Conservation (phyloP, 35 echinoderm and acorn worm species). For the Anneissia japonica region DNA sequence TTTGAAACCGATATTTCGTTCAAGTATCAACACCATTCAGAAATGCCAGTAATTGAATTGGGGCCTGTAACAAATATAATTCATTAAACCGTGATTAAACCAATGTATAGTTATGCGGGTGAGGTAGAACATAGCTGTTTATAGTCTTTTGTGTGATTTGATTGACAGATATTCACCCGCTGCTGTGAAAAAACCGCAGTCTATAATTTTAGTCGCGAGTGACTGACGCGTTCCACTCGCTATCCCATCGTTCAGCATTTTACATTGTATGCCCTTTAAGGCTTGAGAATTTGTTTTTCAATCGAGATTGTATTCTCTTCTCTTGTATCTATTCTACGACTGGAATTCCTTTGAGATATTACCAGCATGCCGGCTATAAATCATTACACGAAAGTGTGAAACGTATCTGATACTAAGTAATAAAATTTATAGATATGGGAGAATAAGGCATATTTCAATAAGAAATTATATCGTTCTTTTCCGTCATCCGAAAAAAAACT, state of each 20-base stretch:
- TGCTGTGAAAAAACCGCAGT: not conserved
- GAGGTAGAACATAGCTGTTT: not conserved
- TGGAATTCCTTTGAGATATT: not conserved
- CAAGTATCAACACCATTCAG: not conserved
- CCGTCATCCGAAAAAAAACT: not conserved
- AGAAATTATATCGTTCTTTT: not conserved
- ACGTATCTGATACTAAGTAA: not conserved
- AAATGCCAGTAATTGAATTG: not conserved
- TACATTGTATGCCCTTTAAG: not conserved
- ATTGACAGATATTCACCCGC: not conserved
- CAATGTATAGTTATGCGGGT: not conserved
- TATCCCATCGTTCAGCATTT: not conserved
- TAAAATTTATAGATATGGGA: slow-evolving; percentile 2
- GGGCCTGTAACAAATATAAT: not conserved
- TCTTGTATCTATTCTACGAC: not conserved
- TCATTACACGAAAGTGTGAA: not conserved
- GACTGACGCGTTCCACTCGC: not conserved
- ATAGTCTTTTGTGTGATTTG: not conserved
- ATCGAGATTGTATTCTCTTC: not conserved
- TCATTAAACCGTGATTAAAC: not conserved
- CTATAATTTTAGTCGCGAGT: not conserved
- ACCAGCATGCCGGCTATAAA: not conserved
- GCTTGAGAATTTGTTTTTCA: not conserved
- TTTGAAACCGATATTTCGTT: not conserved
- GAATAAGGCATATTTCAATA: not conserved